Evolutionary conservation across 2,113 vertebrate genomes (phyloP).

Genomic region (Oophaga pumilio): DNA sequence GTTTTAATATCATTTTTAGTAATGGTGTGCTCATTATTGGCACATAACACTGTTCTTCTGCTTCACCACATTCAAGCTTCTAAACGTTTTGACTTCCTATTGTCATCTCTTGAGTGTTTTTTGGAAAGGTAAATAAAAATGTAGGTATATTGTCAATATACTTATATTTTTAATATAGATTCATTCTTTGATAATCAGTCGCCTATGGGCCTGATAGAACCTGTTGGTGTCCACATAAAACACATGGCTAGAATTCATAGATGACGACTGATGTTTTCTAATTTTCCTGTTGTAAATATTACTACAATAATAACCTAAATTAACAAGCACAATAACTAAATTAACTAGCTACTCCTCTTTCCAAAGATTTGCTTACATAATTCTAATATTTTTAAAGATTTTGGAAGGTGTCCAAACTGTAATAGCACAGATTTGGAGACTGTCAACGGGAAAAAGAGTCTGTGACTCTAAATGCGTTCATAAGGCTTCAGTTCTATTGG

Average conservation of each 20-base stretch:
- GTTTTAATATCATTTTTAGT: too few relatives aligned
- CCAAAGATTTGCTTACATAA: background rate
- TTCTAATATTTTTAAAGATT: constrained; percentile 21
- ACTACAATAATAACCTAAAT: background rate
- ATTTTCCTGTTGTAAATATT: background rate
- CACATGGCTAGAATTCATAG: background rate
- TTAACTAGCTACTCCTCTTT: background rate
- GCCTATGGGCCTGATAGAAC: background rate
- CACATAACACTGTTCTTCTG: too few relatives aligned
- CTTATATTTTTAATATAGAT: background rate
- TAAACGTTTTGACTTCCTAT: background rate
- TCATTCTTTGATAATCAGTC: background rate
- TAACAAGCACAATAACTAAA: constrained; percentile 20
- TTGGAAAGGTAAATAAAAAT: background rate
- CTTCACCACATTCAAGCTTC: background rate
- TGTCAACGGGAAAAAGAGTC: constrained; percentile 9
- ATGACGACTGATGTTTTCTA: background rate
- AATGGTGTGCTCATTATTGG: too few relatives aligned
- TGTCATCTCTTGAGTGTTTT: too few relatives aligned
- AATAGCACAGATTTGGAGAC: background rate
- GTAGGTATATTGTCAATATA: background rate
- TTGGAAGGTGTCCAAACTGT: background rate
- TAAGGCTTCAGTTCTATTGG: background rate
- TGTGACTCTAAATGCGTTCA: constrained; percentile 1
- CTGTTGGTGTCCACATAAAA: background rate